phyloP scores from a whole-genome alignment of 2,113 vertebrate species.

The Uropsilus gracilis region DNA sequence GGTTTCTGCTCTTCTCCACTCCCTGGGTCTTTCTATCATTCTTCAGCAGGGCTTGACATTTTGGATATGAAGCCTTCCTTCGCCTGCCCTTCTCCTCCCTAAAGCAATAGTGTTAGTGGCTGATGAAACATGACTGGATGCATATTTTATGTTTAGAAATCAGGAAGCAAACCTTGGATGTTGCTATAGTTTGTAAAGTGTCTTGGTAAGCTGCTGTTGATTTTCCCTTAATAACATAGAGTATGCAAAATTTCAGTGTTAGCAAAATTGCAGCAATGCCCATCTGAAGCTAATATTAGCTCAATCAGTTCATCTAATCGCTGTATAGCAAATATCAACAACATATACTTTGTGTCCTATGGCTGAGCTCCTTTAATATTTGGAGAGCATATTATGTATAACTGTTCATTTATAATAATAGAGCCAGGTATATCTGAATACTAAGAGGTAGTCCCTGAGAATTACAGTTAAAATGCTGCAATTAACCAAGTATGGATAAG shows the following conservation, averaged over 20 bases:
- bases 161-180: not conserved
- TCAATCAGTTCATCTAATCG: not conserved
- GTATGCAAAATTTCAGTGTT: slow-evolving; percentile 22
- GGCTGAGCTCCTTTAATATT: not conserved
- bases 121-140: slow-evolving; percentile 54
- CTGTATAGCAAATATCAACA: not conserved
- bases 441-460: not conserved
- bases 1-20: slow-evolving; percentile 33
- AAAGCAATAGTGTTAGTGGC: slow-evolving; percentile 43
- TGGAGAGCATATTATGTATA: slow-evolving; percentile 24
- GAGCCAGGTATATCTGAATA: slow-evolving; percentile 21
- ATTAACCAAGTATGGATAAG: slow-evolving; percentile 26
- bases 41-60: slow-evolving; percentile 81
- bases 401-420: slow-evolving; percentile 56
- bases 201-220: slow-evolving; percentile 26
- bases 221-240: not conserved
- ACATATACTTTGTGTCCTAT: not conserved
- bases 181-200: slow-evolving; percentile 27
- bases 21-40: slow-evolving; percentile 66
- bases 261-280: slow-evolving; percentile 41
- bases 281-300: not conserved
- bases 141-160: slow-evolving; percentile 45
- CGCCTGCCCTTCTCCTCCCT: slow-evolving; percentile 41
- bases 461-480: slow-evolving; percentile 34
- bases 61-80: slow-evolving; percentile 74